A percentile compares a stretch with the other conserved stretches of the same genome.
phyloP scores from a whole-genome alignment of 1,140 invertebrate species.

The Saccostrea echinata region DNA sequence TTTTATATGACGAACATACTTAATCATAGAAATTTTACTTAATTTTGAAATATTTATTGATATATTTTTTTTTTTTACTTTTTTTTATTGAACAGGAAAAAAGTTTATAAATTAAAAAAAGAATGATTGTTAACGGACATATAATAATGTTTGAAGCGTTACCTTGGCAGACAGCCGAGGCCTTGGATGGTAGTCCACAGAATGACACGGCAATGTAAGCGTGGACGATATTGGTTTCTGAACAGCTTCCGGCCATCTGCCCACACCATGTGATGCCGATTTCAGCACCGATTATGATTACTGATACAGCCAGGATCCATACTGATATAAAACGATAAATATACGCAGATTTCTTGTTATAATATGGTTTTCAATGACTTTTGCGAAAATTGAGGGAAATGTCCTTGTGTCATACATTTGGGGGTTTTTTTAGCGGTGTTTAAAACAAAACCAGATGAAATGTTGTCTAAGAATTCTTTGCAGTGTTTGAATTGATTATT shows the following conservation, averaged over 20 bases:
- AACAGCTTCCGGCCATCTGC: constrained; percentile 22
- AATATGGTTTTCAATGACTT: not conserved
- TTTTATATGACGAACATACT: too few species aligned
- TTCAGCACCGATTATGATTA: not conserved
- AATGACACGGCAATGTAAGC: not conserved
- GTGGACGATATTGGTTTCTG: not conserved
- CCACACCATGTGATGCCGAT: not conserved
- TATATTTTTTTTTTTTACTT: not conserved
- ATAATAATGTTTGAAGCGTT: not conserved
- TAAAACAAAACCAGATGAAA: too few species aligned
- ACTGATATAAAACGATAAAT: not conserved
- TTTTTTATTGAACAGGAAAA: not conserved
- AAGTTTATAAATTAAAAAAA: not conserved
- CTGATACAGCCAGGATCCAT: not conserved
- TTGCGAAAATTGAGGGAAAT: not conserved
- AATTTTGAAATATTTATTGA: too few species aligned
- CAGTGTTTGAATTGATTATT: too few species aligned
- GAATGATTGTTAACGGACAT: too few species aligned
- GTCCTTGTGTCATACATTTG: too few species aligned
- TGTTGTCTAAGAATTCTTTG: too few species aligned
- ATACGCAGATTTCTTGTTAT: not conserved
- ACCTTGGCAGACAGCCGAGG: not conserved
- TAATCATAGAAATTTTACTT: too few species aligned
- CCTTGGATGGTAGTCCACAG: not conserved
- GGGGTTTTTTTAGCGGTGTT: too few species aligned